Conservation (phyloP, 2,888 invertebrate genomes). For the Leptinotarsa tumamoca region DNA sequence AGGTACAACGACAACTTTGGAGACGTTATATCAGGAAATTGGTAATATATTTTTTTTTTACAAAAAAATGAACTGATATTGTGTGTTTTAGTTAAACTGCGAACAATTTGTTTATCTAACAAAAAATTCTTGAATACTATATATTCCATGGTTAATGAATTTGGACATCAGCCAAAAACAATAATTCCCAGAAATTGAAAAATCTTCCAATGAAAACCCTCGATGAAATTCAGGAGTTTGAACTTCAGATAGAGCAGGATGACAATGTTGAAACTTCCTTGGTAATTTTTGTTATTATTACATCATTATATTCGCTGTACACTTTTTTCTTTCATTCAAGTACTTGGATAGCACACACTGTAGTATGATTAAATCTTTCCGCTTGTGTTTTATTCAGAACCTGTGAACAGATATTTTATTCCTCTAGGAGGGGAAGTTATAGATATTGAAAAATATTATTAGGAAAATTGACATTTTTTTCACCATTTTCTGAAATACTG, state of each 20-base stretch:
- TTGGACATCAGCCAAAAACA: background rate
- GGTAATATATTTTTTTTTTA: conserved; percentile 5
- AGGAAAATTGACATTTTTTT: too few species aligned
- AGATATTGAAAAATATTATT: too few species aligned
- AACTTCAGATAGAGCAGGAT: background rate
- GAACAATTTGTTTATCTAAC: background rate
- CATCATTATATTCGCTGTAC: too few species aligned
- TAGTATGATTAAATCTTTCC: background rate
- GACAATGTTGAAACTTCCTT: background rate
- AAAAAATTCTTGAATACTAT: background rate
- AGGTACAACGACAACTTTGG: conserved; percentile 18
- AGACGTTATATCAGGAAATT: conserved; percentile 20
- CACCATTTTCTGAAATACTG: too few species aligned
- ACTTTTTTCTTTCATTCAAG: too few species aligned
- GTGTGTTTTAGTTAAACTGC: background rate
- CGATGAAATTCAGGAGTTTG: background rate
- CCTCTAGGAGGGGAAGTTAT: too few species aligned
- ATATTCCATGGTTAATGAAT: too few species aligned
- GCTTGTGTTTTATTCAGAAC: background rate
- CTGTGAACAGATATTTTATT: too few species aligned
- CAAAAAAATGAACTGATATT: conserved; percentile 1
- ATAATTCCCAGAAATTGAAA: background rate
- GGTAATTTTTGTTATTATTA: background rate
- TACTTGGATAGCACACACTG: too few species aligned
- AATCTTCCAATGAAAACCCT: background rate